Percentiles rank a stretch among this genome's conserved stretches.
These are phyloP conservation scores for Apoderus coryli DNA, from an alignment of 2,888 invertebrate species.

Conservation along the genomic window DNA sequence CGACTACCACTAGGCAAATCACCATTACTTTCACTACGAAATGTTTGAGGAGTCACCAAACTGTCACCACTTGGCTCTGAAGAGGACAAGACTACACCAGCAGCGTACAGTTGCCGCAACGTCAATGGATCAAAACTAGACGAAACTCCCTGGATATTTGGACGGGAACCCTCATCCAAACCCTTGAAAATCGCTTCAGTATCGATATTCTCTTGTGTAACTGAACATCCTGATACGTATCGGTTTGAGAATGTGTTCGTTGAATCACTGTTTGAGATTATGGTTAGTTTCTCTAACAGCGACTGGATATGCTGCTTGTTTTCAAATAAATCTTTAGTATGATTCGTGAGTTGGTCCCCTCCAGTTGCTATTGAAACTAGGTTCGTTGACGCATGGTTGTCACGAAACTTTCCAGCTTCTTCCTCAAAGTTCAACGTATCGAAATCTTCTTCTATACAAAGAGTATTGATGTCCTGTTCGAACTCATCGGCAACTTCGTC, in stretches of 20 bases:
- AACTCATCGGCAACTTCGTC: slow-evolving; percentile 38
- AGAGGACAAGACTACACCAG: no score
- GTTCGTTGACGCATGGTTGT: not conserved
- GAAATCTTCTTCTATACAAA: slow-evolving; percentile 30
- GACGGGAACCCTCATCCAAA: slow-evolving; percentile 20
- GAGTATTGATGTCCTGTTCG: slow-evolving; percentile 41
- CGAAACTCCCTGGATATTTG: slow-evolving; percentile 23
- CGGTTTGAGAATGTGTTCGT: slow-evolving; percentile 20
- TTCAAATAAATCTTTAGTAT: slow-evolving; percentile 14
- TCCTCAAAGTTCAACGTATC: slow-evolving; percentile 27
- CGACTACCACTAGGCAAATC: no score
- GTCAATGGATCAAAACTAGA: no score
- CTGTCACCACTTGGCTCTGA: no score
- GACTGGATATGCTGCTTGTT: slow-evolving; percentile 29
- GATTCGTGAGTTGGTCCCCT: not conserved
- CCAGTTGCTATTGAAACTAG: not conserved
- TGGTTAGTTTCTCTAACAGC: slow-evolving; percentile 28
- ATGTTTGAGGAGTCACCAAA: no score
- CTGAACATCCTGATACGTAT: slow-evolving; percentile 30
- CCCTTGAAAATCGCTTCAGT: slow-evolving; percentile 20
- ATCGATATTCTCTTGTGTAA: slow-evolving; percentile 17
- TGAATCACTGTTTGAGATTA: slow-evolving; percentile 19
- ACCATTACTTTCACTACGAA: no score
- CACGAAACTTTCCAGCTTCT: slow-evolving; percentile 12
- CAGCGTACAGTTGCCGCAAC: no score